Conservation (phyloP, 1,140 invertebrate species). For the Pollicipes pollicipes region DNA sequence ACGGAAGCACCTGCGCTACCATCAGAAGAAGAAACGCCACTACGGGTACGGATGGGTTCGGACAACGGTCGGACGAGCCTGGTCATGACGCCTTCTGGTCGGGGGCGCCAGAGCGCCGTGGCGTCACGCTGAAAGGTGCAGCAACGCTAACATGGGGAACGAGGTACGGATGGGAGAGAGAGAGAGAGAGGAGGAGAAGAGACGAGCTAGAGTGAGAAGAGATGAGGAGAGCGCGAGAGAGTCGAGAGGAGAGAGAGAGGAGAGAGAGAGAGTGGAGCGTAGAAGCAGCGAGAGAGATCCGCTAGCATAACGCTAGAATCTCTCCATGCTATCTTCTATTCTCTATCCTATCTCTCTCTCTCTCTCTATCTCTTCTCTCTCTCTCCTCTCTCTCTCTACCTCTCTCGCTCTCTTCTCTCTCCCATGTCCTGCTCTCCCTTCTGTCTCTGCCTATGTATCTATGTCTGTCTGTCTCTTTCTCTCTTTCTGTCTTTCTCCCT, state of each 20-base stretch:
- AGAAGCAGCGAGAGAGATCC: conserved; percentile 6
- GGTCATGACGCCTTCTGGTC: too few species aligned
- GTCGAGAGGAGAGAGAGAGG: conserved; percentile 3
- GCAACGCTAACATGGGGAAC: too few species aligned
- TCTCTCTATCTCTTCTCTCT: conserved; percentile 12
- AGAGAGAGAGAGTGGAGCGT: conserved; percentile 3
- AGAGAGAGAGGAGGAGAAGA: too few species aligned
- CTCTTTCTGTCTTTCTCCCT: neutral
- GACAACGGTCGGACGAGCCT: too few species aligned
- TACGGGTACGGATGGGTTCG: too few species aligned
- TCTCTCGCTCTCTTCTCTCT: conserved; percentile 8
- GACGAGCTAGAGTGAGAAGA: too few species aligned
- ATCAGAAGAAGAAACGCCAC: neutral
- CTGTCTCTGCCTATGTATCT: neutral
- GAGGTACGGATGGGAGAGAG: too few species aligned
- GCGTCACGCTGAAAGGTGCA: too few species aligned
- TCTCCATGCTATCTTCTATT: too few species aligned
- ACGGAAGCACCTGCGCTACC: neutral
- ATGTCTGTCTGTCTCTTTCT: neutral
- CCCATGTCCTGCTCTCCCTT: neutral
- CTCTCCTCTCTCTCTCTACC: conserved; percentile 10
- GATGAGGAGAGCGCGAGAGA: conserved; percentile 1
- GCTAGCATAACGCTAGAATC: too few species aligned
- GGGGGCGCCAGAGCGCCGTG: too few species aligned
- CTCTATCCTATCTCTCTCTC: conserved; percentile 10